Percentiles rank a stretch among this genome's conserved stretches.
phyloP scores from a whole-genome alignment of 2,888 invertebrate genomes.

The Dyspetes luteomarginatus region DNA sequence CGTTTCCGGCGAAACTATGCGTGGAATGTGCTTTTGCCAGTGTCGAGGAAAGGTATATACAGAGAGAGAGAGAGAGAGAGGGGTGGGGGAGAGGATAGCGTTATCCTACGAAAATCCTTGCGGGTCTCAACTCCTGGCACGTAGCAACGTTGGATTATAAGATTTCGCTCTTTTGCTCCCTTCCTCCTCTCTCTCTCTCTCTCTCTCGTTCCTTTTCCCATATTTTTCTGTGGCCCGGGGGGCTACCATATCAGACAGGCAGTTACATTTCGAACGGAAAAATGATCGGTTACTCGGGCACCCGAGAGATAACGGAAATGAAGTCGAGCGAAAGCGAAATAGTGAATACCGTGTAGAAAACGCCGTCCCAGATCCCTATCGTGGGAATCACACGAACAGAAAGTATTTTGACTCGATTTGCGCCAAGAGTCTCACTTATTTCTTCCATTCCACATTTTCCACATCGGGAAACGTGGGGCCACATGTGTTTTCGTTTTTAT shows the following conservation, averaged over 20 bases:
- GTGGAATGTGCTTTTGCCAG: conserved; percentile 16
- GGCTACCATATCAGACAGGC: conserved; percentile 20
- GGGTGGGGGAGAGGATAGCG: neutral
- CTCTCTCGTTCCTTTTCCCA: neutral
- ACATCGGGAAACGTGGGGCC: neutral
- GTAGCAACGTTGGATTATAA: conserved; percentile 26
- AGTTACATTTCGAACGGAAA: conserved; percentile 51
- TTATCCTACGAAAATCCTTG: conserved; percentile 33
- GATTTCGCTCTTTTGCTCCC: conserved; percentile 22
- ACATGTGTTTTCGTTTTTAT: neutral
- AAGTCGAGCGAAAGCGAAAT: conserved; percentile 42
- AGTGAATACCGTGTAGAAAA: conserved; percentile 28
- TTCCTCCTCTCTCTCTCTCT: neutral
- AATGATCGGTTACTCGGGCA: conserved; percentile 43
- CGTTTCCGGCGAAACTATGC: conserved; percentile 16
- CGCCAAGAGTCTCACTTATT: conserved; percentile 4
- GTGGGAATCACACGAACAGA: neutral
- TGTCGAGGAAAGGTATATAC: neutral
- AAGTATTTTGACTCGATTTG: conserved; percentile 28
- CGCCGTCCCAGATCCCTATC: neutral
- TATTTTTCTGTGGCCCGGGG: neutral
- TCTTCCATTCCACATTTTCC: conserved; percentile 37
- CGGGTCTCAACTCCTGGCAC: conserved; percentile 21
- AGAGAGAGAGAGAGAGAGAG: neutral
- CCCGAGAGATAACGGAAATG: conserved; percentile 46